Evolutionary conservation across 2,797 vertebrate genomes (phyloP).

Genomic region (Muscicapa comitata): DNA sequence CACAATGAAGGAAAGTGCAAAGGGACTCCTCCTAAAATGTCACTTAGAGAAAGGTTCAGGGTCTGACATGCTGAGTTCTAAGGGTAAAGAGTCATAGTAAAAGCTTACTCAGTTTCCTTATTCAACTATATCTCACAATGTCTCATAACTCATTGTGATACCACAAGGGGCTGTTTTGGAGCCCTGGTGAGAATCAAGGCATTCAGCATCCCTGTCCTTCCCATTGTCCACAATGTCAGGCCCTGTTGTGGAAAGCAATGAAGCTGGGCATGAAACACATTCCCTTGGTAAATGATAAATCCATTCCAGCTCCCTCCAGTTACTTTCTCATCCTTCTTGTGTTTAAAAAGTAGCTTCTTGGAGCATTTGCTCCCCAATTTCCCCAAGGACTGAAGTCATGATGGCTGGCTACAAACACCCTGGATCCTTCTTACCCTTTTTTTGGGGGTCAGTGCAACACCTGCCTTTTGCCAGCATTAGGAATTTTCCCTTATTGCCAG

Average conservation of each 20-base stretch:
- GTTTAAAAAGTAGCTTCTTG: not conserved
- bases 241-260: not conserved
- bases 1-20: not conserved
- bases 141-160: not conserved
- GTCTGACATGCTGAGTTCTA: not conserved
- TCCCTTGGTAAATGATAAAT: not conserved
- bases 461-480: not conserved
- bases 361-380: not conserved
- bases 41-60: not conserved
- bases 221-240: not conserved
- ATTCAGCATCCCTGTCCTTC: not conserved
- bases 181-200: not conserved
- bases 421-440: not conserved
- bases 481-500: not conserved
- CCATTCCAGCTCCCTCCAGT: not conserved
- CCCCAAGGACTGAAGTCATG: not conserved
- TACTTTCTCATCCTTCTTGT: not conserved
- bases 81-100: not conserved
- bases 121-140: not conserved
- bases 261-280: not conserved
- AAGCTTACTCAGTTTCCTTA: not conserved
- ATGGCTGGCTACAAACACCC: not conserved
- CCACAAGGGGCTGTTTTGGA: not conserved
- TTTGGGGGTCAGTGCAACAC: rapidly evolving
- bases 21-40: not conserved